Evolutionary conservation across 2,797 vertebrate species (phyloP).

Genomic region (Trachops cirrhosus): DNA sequence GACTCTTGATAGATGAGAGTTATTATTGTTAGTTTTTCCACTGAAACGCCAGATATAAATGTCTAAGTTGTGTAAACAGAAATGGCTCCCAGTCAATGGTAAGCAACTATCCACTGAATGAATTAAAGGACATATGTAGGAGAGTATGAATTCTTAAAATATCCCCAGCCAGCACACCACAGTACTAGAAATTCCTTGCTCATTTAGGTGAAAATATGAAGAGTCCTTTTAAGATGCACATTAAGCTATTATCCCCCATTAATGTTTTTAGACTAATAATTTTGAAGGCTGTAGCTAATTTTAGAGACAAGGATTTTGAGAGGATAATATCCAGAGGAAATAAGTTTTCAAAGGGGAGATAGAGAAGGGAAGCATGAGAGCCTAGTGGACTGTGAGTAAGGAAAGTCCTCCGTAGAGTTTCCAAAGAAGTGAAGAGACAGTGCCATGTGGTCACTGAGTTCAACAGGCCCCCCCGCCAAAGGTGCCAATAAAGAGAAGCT

Average conservation of each 20-base stretch:
- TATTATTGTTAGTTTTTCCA: neutral
- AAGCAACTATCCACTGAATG: neutral
- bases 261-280: constrained; percentile 52
- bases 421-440: neutral
- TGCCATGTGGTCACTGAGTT: neutral
- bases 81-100: neutral
- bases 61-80: neutral
- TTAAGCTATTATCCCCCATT: constrained; percentile 57
- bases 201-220: constrained; percentile 28
- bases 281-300: constrained; percentile 54
- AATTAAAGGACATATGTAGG: neutral
- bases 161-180: neutral
- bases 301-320: constrained; percentile 14
- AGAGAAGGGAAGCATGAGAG: neutral
- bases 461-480: no score
- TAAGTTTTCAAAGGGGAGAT: neutral
- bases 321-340: constrained; percentile 18
- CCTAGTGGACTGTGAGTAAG: neutral
- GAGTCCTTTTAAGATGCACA: constrained; percentile 20
- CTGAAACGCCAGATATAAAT: neutral
- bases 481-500: neutral
- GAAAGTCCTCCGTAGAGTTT: neutral
- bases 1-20: neutral
- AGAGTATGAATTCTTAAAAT: constrained; percentile 1
- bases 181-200: neutral